These are phyloP conservation scores for Eulithis testata DNA, from an alignment of 2,888 invertebrate genomes.

Conservation along the genomic window DNA sequence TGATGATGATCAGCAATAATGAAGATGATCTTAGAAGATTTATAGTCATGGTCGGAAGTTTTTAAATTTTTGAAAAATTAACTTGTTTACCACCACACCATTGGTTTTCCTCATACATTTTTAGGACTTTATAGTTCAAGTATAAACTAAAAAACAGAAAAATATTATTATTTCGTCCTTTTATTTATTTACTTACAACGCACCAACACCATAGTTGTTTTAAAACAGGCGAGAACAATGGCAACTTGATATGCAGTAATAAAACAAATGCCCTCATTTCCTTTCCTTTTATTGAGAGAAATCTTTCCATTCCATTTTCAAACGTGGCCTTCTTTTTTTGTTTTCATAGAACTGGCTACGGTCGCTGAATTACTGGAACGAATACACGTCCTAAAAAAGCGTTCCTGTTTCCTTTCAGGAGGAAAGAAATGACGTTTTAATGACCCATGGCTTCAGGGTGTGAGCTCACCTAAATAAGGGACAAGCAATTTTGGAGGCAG, in stretches of 20 bases:
- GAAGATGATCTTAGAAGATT: no score
- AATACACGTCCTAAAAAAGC: constrained; percentile 56
- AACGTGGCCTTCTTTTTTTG: constrained; percentile 43
- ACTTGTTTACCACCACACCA: no score
- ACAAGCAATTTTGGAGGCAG: constrained; percentile 32
- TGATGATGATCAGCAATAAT: background rate
- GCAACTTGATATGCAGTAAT: constrained; percentile 1
- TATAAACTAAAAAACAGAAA: no score
- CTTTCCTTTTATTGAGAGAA: constrained; percentile 8
- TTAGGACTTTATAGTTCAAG: no score
- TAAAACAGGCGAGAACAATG: constrained; percentile 16
- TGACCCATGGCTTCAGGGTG: constrained; percentile 44
- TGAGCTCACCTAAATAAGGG: constrained; percentile 33
- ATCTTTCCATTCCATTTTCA: constrained; percentile 39
- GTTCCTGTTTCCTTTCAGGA: constrained; percentile 51
- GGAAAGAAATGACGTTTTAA: constrained; percentile 58
- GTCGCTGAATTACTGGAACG: constrained; percentile 53
- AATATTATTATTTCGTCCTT: background rate
- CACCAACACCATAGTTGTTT: no score
- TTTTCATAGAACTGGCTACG: constrained; percentile 48
- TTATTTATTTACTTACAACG: background rate
- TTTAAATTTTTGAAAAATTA: no score
- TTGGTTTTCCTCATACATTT: background rate
- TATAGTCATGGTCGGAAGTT: no score
- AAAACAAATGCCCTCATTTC: constrained; percentile 16